phyloP scores from a whole-genome alignment of 2,888 invertebrate genomes.

The Coenonympha glycerion region DNA sequence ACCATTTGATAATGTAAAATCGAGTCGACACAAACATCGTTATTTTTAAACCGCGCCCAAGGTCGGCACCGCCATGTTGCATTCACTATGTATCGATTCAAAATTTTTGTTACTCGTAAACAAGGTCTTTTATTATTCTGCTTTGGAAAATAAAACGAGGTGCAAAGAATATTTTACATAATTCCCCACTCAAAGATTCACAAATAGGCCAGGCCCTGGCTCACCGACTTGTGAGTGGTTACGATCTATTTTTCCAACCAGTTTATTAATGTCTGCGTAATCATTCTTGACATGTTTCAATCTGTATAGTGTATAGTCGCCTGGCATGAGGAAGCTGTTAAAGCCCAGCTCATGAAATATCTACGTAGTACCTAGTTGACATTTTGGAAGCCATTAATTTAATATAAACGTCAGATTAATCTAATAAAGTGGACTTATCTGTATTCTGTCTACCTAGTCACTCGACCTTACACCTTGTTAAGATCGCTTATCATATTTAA shows the following conservation, averaged over 20 bases:
- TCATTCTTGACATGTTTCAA: background rate
- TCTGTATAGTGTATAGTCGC: too few relatives aligned
- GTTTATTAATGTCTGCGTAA: constrained; percentile 1
- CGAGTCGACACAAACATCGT: constrained; percentile 64
- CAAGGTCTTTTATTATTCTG: constrained; percentile 46
- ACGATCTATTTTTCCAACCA: background rate
- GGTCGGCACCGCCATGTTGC: constrained; percentile 66
- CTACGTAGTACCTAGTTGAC: background rate
- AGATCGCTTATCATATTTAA: constrained; percentile 27
- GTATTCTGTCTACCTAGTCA: constrained; percentile 5
- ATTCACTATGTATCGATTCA: constrained; percentile 49
- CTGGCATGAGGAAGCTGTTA: background rate
- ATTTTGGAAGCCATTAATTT: constrained; percentile 20
- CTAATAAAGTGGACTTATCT: constrained; percentile 18
- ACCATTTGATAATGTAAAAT: constrained; percentile 52
- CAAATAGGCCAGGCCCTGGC: constrained; percentile 1
- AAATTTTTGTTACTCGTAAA: constrained; percentile 52
- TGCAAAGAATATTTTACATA: constrained; percentile 13
- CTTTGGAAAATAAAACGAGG: constrained; percentile 28
- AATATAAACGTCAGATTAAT: constrained; percentile 20
- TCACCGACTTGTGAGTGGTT: background rate
- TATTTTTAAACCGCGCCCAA: constrained; percentile 67
- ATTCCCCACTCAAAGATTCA: constrained; percentile 1
- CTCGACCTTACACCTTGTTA: constrained; percentile 23
- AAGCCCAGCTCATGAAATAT: background rate